phyloP scores from a whole-genome alignment of 2,888 invertebrate genomes.

The Ormyrus pomaceus region DNA sequence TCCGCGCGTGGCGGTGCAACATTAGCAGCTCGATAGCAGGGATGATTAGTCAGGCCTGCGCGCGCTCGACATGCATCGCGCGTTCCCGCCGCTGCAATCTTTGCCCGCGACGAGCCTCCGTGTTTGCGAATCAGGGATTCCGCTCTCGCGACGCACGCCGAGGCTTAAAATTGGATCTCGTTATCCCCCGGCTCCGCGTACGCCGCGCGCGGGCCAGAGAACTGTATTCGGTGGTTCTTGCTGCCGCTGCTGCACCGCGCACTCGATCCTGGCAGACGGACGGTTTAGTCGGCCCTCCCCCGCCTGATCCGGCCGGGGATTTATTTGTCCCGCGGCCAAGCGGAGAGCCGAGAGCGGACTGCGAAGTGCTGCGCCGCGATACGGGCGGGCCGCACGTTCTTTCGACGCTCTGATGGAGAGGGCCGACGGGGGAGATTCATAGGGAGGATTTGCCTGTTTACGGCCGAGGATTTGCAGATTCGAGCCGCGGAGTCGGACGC shows the following conservation, averaged over 20 bases:
- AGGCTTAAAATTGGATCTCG: slow-evolving; percentile 48
- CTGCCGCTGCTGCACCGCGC: background rate
- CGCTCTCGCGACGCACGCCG: background rate
- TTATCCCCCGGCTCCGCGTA: slow-evolving; percentile 7
- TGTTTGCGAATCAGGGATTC: slow-evolving; percentile 41
- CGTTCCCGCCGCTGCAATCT: background rate
- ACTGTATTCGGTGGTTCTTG: no score
- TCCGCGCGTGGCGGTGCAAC: no score
- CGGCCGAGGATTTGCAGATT: background rate
- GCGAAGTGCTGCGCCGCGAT: no score
- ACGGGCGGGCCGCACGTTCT: background rate
- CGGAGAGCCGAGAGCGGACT: background rate
- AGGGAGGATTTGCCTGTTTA: background rate
- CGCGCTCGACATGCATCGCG: background rate
- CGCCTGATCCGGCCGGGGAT: background rate
- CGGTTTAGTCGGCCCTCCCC: no score
- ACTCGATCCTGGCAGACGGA: background rate
- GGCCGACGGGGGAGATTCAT: background rate
- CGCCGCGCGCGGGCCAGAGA: background rate
- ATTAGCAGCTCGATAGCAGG: no score
- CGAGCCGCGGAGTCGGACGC: background rate
- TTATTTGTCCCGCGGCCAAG: slow-evolving; percentile 9
- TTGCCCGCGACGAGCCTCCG: background rate
- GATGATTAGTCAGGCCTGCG: no score
- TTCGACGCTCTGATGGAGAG: background rate